These are phyloP conservation scores for Caenorhabditis sp. DNA, from an alignment of 2,888 invertebrate species.

Conservation along the genomic window DNA sequence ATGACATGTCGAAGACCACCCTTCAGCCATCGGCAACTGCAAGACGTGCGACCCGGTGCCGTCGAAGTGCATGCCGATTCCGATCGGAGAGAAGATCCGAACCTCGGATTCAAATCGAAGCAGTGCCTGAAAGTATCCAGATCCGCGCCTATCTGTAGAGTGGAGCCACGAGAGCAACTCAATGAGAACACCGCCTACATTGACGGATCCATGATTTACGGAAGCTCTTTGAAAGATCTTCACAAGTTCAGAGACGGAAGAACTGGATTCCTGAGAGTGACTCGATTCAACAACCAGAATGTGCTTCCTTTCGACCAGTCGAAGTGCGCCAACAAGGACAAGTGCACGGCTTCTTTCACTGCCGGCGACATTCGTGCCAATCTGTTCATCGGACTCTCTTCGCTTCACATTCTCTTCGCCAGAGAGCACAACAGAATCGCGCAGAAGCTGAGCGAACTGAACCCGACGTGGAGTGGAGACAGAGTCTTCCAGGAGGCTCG, in stretches of 20 bases:
- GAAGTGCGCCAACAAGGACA: conserved; percentile 70
- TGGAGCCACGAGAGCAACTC: conserved; percentile 92
- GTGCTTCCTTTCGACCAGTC: conserved; percentile 77
- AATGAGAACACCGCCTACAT: conserved; percentile 88
- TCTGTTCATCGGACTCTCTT: conserved; percentile 80
- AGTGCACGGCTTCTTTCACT: conserved; percentile 76
- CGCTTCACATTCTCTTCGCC: conserved; percentile 84
- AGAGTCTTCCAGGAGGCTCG: conserved; percentile 87
- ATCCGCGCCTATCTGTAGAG: conserved; percentile 95
- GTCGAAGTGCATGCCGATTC: conserved; percentile 77
- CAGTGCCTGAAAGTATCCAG: conserved; percentile 81
- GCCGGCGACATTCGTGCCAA: conserved; percentile 77
- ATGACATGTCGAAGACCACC: conserved; percentile 78
- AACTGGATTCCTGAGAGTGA: conserved; percentile 71
- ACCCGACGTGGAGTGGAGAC: conserved; percentile 95
- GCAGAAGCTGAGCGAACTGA: conserved; percentile 85
- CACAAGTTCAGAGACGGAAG: conserved; percentile 77
- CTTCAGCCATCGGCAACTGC: conserved; percentile 75
- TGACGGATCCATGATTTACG: conserved; percentile 95
- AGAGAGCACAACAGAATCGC: conserved; percentile 95
- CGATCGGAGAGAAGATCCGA: conserved; percentile 76
- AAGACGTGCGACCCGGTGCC: conserved; percentile 71
- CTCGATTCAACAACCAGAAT: conserved; percentile 68
- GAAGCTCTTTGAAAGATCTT: conserved; percentile 82
- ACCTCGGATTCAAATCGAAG: conserved; percentile 73